A percentile compares a stretch with the other conserved stretches of the same genome.
These are phyloP conservation scores for Phaethornis superciliosus DNA, from an alignment of 2,113 vertebrate species.

Conservation along the genomic window DNA sequence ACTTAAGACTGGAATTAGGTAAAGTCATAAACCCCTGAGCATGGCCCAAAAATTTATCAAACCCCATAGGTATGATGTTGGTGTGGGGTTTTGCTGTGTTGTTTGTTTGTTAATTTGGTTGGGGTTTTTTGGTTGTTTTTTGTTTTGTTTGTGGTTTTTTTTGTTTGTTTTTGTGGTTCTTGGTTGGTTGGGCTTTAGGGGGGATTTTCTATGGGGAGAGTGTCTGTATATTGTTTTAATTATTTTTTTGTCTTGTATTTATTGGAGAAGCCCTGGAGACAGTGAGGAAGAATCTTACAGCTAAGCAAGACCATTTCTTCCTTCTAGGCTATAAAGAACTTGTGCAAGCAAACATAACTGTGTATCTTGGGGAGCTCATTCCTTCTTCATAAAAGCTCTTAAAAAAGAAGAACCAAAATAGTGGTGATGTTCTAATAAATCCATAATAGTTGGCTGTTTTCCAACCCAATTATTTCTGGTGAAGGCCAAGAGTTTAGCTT, in stretches of 20 bases:
- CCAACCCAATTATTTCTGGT: not conserved
- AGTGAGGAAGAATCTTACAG: not conserved
- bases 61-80: not conserved
- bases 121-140: not conserved
- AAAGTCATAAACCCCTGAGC: not conserved
- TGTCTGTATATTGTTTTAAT: too few relatives aligned
- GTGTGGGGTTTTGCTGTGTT: too few relatives aligned
- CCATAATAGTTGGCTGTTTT: not conserved
- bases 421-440: not conserved
- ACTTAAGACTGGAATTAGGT: not conserved
- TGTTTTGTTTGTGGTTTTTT: not conserved
- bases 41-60: not conserved
- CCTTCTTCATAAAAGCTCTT: not conserved
- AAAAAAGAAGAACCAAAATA: not conserved
- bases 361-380: not conserved
- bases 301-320: not conserved
- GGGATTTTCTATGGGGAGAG: too few relatives aligned
- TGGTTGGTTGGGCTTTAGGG: too few relatives aligned
- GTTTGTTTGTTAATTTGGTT: not conserved
- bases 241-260: not conserved
- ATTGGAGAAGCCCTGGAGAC: not conserved
- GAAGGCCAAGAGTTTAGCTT: not conserved
- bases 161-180: not conserved
- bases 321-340: not conserved
- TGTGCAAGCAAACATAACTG: not conserved